phyloP scores from a whole-genome alignment of 2,113 vertebrate genomes.

The Tamias sibiricus region DNA sequence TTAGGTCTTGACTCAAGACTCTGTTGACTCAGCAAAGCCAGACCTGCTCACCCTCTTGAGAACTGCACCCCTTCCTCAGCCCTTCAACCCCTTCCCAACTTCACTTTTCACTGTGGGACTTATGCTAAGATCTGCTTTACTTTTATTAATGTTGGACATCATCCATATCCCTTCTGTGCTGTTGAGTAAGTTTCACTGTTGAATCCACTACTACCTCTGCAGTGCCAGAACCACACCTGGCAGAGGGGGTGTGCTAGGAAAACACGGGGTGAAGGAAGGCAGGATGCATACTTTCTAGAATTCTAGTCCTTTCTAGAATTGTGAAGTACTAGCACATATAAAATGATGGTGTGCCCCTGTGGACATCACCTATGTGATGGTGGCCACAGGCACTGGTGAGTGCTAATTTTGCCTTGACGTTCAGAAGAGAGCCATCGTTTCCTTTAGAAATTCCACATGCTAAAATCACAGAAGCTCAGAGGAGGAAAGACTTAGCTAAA shows the following conservation, averaged over 20 bases:
- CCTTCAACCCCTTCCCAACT: neutral
- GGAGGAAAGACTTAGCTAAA: too few relatives aligned
- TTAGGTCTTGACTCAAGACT: neutral
- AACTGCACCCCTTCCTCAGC: fast-evolving
- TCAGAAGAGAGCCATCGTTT: neutral
- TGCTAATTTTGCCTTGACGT: neutral
- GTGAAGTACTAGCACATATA: fast-evolving
- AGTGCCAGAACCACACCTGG: neutral
- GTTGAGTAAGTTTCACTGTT: fast-evolving
- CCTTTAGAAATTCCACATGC: neutral
- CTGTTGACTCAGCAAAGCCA: neutral
- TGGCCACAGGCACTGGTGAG: neutral
- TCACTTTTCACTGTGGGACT: neutral
- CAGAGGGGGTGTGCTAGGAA: fast-evolving
- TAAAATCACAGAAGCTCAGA: neutral
- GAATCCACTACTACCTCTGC: neutral
- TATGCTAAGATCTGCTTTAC: neutral
- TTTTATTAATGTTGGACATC: too few relatives aligned
- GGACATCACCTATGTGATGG: neutral
- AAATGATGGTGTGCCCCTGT: fast-evolving
- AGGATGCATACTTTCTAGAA: fast-evolving
- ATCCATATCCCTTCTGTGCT: neutral
- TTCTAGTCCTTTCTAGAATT: neutral
- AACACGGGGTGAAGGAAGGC: neutral
- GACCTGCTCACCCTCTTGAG: neutral